These are phyloP conservation scores for Podarcis raffonei DNA, from an alignment of 2,113 vertebrate genomes.

Conservation along the genomic window DNA sequence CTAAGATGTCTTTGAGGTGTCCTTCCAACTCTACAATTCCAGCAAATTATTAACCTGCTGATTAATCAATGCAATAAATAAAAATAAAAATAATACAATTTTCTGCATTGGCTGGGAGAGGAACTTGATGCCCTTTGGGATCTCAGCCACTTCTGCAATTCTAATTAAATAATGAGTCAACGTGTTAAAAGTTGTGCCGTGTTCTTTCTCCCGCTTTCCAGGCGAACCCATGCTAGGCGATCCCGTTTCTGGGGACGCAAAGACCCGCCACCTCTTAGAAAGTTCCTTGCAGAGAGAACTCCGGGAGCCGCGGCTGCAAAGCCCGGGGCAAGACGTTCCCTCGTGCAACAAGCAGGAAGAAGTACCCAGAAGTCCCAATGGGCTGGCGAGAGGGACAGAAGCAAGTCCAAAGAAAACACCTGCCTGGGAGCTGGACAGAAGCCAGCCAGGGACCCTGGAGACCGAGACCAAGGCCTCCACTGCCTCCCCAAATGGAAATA, in stretches of 20 bases:
- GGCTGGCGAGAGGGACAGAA: neutral
- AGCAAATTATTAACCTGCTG: too few species aligned
- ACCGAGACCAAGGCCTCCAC: neutral
- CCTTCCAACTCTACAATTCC: too few species aligned
- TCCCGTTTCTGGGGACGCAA: neutral
- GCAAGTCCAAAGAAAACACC: neutral
- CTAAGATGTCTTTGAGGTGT: too few species aligned
- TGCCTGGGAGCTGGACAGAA: neutral
- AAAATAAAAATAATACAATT: too few species aligned
- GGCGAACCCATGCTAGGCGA: too few species aligned
- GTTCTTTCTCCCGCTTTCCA: neutral
- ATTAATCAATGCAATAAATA: too few species aligned
- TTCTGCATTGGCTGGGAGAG: too few species aligned
- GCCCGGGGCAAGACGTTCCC: neutral
- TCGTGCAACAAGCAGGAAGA: neutral
- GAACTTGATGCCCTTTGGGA: too few species aligned
- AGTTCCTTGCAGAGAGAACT: neutral
- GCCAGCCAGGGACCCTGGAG: too few species aligned
- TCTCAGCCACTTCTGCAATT: too few species aligned
- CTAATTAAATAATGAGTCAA: neutral
- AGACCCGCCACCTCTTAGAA: fast-evolving
- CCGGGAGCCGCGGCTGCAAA: too few species aligned
- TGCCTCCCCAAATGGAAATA: neutral
- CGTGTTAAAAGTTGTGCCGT: neutral
- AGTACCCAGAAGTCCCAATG: neutral